Evolutionary conservation across 2,797 vertebrate genomes (phyloP).

Genomic region (Poecilia picta): DNA sequence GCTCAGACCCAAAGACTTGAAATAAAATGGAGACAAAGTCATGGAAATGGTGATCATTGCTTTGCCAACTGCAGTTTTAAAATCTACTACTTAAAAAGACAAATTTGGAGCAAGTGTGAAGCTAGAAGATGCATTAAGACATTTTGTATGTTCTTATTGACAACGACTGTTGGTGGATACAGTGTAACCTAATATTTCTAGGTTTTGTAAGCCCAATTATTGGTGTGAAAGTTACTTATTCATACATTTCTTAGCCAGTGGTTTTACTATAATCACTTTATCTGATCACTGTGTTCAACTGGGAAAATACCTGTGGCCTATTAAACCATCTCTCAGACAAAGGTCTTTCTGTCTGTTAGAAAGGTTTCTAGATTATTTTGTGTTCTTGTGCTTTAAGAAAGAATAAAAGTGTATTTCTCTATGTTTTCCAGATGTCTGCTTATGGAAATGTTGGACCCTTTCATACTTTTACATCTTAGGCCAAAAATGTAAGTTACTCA

Average conservation of each 20-base stretch:
- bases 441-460: background rate
- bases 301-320: slow-evolving; percentile 1
- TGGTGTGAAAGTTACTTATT: background rate
- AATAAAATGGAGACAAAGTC: background rate
- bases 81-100: background rate
- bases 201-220: background rate
- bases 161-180: background rate
- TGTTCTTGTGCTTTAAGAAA: too few species aligned
- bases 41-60: background rate
- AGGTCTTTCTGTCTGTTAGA: background rate
- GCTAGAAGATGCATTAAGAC: background rate
- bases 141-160: background rate
- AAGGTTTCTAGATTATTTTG: background rate
- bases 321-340: background rate
- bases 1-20: background rate
- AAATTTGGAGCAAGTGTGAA: background rate
- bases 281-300: background rate
- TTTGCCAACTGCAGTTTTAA: background rate
- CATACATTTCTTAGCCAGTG: background rate
- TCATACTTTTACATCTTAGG: background rate
- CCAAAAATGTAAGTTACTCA: background rate
- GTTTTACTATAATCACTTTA: background rate
- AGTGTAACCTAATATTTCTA: background rate
- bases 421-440: background rate
- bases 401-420: too few species aligned